Percentiles rank a stretch among this genome's conserved stretches.
Conservation (phyloP, 2,797 vertebrate genomes). For the Urosaurus nigricauda region DNA sequence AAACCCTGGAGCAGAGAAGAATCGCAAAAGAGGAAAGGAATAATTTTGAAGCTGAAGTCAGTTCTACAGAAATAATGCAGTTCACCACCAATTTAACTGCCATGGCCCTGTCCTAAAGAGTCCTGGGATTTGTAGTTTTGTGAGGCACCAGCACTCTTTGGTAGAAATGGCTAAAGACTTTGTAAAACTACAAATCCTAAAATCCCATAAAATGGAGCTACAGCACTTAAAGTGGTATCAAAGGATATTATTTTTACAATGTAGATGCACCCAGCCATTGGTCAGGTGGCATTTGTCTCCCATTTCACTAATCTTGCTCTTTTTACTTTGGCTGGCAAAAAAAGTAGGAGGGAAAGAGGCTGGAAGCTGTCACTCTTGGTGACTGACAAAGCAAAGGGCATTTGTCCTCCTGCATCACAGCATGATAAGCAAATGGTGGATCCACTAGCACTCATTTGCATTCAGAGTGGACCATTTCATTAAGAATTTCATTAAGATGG, state of each 20-base stretch:
- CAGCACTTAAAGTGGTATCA: too few species aligned
- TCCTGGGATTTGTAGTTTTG: too few species aligned
- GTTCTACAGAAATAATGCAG: background rate
- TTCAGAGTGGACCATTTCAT: constrained; percentile 83
- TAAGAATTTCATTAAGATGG: constrained; percentile 89
- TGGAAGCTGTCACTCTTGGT: constrained; percentile 54
- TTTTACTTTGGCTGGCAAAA: constrained; percentile 33
- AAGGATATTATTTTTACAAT: too few species aligned
- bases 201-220: too few species aligned
- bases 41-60: constrained; percentile 25
- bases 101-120: too few species aligned
- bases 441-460: constrained; percentile 80
- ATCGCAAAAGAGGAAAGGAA: constrained; percentile 26
- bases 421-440: constrained; percentile 73
- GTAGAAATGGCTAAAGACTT: too few species aligned
- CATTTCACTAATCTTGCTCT: constrained; percentile 40
- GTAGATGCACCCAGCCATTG: background rate
- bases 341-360: background rate
- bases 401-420: constrained; percentile 70
- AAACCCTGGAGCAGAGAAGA: background rate
- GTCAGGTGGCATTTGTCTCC: background rate
- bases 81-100: too few species aligned
- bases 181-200: too few species aligned
- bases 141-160: too few species aligned
- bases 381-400: constrained; percentile 70